phyloP scores from a whole-genome alignment of 2,888 invertebrate species.

The Xanthia icteritia region DNA sequence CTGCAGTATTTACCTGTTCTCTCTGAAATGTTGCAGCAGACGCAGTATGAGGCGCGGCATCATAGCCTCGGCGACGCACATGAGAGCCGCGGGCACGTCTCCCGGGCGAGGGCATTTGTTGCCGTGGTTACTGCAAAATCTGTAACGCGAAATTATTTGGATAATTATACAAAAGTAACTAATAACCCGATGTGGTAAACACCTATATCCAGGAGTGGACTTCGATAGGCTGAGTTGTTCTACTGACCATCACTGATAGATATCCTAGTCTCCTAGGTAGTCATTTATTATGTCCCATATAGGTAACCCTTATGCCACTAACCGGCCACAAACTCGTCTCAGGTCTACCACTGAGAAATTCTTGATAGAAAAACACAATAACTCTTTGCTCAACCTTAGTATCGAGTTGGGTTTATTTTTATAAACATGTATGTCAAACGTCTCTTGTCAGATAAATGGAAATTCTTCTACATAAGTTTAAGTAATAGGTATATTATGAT shows the following conservation, averaged over 20 bases:
- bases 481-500: background rate
- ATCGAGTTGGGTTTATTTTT: conserved; percentile 1
- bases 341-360: background rate
- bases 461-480: conserved; percentile 2
- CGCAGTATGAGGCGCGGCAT: conserved; percentile 98
- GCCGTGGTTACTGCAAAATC: conserved; percentile 98
- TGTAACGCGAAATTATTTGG: conserved; percentile 76
- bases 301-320: background rate
- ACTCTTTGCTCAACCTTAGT: background rate
- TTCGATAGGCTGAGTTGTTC: background rate
- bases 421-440: background rate
- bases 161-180: conserved; percentile 3
- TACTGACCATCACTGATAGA: background rate
- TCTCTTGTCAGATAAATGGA: background rate
- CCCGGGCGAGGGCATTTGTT: conserved; percentile 95
- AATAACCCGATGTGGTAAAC: background rate
- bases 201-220: background rate
- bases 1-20: conserved; percentile 91
- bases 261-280: background rate
- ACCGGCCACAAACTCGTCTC: background rate
- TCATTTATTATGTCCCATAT: background rate
- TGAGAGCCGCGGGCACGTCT: conserved; percentile 95
- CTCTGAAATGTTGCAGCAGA: conserved; percentile 97
- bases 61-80: conserved; percentile 97
- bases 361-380: background rate